phyloP scores from a whole-genome alignment of 2,113 vertebrate species.

The Nesoenas mayeri region DNA sequence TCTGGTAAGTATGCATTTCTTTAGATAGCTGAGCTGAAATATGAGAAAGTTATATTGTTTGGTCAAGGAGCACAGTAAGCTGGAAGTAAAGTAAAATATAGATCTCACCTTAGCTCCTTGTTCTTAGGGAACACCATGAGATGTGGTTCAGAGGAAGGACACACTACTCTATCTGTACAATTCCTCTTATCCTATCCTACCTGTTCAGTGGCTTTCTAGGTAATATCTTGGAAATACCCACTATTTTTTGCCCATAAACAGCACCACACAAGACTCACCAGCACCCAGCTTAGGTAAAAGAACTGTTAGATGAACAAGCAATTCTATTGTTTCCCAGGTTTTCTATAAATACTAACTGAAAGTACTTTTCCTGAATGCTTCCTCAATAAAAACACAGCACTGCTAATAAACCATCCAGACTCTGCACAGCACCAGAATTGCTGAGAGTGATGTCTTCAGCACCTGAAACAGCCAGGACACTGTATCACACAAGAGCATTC shows the following conservation, averaged over 20 bases:
- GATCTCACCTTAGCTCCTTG: not conserved
- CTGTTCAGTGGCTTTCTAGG: not conserved
- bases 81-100: not conserved
- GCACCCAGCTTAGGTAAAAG: not conserved
- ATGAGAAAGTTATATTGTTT: not conserved
- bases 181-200: not conserved
- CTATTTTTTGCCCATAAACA: not conserved
- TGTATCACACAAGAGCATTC: not conserved
- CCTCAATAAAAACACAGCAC: not conserved
- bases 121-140: not conserved
- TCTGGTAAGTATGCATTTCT: not conserved
- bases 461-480: not conserved
- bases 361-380: not conserved
- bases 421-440: not conserved
- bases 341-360: not conserved
- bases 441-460: accelerated
- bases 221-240: not conserved
- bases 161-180: not conserved
- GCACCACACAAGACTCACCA: not conserved
- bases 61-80: not conserved
- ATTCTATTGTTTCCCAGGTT: not conserved
- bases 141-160: not conserved
- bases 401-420: accelerated
- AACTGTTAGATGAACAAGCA: not conserved
- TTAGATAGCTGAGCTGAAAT: not conserved